These are phyloP conservation scores for Allobates femoralis DNA, from an alignment of 2,797 vertebrate genomes.

Conservation along the genomic window DNA sequence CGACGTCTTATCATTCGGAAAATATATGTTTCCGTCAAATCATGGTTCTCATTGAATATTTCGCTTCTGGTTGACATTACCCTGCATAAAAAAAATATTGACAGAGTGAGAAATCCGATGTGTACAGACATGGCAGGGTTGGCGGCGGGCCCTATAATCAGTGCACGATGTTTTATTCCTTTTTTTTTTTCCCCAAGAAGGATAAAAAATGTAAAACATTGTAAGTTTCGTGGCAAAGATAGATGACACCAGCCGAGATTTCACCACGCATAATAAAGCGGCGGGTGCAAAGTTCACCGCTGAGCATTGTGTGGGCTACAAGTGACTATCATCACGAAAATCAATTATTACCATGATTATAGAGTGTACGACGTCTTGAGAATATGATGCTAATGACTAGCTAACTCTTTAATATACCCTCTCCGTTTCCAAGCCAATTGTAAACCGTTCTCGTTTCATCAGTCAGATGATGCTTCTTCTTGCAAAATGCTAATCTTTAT, in stretches of 20 bases:
- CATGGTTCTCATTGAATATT: conserved; percentile 38
- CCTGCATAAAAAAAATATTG: conserved; percentile 44
- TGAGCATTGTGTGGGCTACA: conserved; percentile 68
- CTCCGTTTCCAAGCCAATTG: conserved; percentile 68
- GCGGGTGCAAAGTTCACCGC: conserved; percentile 70
- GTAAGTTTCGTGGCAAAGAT: conserved; percentile 66
- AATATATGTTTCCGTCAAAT: conserved; percentile 30
- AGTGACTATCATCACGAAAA: conserved; percentile 69
- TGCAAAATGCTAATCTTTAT: conserved; percentile 65
- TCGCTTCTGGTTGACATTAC: conserved; percentile 11
- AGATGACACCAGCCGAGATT: conserved; percentile 69
- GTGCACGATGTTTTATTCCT: conserved; percentile 11
- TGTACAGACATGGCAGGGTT: conserved; percentile 27
- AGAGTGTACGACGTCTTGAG: conserved; percentile 68
- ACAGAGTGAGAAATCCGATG: conserved; percentile 30
- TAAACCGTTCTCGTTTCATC: conserved; percentile 32
- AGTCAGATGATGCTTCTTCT: conserved; percentile 51
- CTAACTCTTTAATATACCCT: conserved; percentile 66
- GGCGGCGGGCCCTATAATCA: conserved; percentile 18
- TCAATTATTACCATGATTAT: conserved; percentile 71
- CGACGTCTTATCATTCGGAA: conserved; percentile 34
- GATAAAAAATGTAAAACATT: conserved; percentile 61
- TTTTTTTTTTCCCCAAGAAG: conserved; percentile 21
- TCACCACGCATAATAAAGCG: conserved; percentile 68
- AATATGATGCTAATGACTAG: conserved; percentile 69